Conservation (phyloP, 1,140 invertebrate species). For the Listronotus bonariensis region DNA sequence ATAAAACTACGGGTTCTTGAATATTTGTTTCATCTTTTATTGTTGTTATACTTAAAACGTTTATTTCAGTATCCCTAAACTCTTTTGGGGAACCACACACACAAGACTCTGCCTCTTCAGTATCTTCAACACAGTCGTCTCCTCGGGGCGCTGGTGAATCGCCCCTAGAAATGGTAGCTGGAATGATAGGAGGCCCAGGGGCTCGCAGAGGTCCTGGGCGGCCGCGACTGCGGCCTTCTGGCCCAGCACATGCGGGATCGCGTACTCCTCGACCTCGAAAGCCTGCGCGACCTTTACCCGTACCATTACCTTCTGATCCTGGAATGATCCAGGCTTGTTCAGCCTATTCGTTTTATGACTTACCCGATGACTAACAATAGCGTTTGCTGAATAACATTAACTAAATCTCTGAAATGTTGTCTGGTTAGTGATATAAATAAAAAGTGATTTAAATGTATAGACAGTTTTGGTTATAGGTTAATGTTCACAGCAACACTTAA, state of each 20-base stretch:
- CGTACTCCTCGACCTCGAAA: constrained; percentile 61
- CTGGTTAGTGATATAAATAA: background rate
- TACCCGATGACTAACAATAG: constrained; percentile 44
- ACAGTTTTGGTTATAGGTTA: background rate
- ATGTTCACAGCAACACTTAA: too few species aligned
- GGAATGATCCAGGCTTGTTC: constrained; percentile 28
- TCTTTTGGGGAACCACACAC: constrained; percentile 28
- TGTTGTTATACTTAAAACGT: background rate
- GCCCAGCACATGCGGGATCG: constrained; percentile 65
- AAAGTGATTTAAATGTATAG: constrained; percentile 5
- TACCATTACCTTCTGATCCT: constrained; percentile 58
- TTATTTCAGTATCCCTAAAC: constrained; percentile 24
- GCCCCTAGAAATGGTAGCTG: constrained; percentile 9
- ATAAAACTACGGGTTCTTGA: too few species aligned
- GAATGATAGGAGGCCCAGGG: constrained; percentile 13
- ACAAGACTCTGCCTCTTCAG: constrained; percentile 36
- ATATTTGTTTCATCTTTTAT: too few species aligned
- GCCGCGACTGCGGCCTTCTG: constrained; percentile 69
- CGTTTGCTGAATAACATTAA: background rate
- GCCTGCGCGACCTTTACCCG: constrained; percentile 63
- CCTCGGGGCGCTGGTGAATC: constrained; percentile 31
- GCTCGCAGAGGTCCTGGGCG: constrained; percentile 72
- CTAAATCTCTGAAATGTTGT: background rate
- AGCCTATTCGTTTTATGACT: constrained; percentile 47
- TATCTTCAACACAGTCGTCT: constrained; percentile 40